Percentiles rank a stretch among this genome's conserved stretches.
Conservation (phyloP, 2,113 vertebrate species). For the Cercopithecus mona region DNA sequence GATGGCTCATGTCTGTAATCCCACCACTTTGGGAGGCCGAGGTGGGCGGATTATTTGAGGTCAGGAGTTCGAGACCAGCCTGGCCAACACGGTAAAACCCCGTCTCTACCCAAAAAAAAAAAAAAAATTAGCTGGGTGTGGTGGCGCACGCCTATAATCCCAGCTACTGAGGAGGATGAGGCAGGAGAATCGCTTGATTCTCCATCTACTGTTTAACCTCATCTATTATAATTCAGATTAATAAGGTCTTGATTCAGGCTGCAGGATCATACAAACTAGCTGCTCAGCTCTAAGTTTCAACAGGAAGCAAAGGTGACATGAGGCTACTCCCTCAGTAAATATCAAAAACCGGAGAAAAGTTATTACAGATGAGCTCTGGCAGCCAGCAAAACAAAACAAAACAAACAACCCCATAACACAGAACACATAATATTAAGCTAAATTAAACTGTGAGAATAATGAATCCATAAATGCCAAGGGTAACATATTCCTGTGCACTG, state of each 20-base stretch:
- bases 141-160: too few species aligned
- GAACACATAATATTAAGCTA: not conserved
- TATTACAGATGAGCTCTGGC: not conserved
- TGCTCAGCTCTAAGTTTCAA: not conserved
- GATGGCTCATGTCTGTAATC: too few species aligned
- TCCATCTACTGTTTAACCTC: not conserved
- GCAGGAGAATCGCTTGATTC: not conserved
- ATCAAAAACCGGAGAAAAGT: not conserved
- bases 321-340: not conserved
- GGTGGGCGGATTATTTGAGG: too few species aligned
- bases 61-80: too few species aligned
- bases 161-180: too few species aligned
- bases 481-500: not conserved
- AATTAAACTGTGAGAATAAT: conserved; percentile 28
- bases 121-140: too few species aligned
- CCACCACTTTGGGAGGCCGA: too few species aligned
- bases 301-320: not conserved
- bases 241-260: not conserved
- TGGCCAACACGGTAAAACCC: too few species aligned
- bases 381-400: not conserved
- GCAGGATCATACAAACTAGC: not conserved
- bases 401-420: not conserved
- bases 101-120: too few species aligned
- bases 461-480: not conserved
- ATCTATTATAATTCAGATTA: not conserved